These are phyloP conservation scores for Neodiprion lecontei DNA, from an alignment of 1,140 invertebrate genomes.

Conservation along the genomic window DNA sequence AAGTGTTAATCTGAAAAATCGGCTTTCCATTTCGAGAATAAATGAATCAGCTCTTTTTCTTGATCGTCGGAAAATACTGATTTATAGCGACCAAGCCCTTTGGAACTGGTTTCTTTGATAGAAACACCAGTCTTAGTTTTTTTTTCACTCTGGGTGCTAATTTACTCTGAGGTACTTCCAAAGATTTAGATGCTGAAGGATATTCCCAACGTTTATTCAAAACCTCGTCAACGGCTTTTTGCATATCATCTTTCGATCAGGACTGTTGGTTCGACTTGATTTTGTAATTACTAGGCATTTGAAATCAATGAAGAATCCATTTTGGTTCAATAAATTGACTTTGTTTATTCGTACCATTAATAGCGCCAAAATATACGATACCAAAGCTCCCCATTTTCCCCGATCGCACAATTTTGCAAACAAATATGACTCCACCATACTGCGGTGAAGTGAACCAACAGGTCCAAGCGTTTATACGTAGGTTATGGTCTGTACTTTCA, in stretches of 20 bases:
- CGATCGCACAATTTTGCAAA: not conserved
- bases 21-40: conserved; percentile 27
- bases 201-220: conserved; percentile 25
- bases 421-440: not conserved
- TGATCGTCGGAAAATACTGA: conserved; percentile 14
- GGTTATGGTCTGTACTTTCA: not conserved
- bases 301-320: conserved; percentile 1
- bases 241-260: conserved; percentile 27
- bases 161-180: conserved; percentile 26
- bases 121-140: conserved; percentile 14
- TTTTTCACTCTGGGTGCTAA: conserved; percentile 25
- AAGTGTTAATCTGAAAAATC: conserved; percentile 29
- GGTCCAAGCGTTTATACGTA: not conserved
- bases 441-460: not conserved
- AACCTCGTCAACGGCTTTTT: conserved; percentile 23
- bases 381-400: not conserved
- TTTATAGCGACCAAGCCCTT: conserved; percentile 2
- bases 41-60: conserved; percentile 26
- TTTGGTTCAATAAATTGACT: not conserved
- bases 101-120: not conserved
- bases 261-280: conserved; percentile 24
- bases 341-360: not conserved
- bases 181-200: conserved; percentile 20
- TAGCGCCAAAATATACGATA: not conserved
- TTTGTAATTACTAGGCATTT: conserved; percentile 24